Evolutionary conservation across 1,140 invertebrate genomes (phyloP), one percentile per base, ranked within the genome.

Genomic region (Dreissena polymorpha): DNA sequence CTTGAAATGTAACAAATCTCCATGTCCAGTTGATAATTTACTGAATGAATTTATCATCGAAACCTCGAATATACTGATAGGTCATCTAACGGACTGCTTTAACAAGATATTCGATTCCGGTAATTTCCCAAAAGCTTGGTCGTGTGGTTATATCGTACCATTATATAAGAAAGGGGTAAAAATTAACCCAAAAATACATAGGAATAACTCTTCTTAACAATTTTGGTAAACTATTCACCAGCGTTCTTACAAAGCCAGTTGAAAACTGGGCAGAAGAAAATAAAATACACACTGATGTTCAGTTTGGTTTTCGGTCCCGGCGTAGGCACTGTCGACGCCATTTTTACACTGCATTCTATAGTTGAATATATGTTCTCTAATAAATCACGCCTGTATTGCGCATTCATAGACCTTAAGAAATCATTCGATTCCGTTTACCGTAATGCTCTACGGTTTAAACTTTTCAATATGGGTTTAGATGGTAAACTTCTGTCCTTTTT

Each of bases 221-320:
- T 68, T 68, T 68, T 68, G 65, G 65, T 25, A 68, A 68, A 68
- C 29, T 68, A 68, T 68, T 68, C 21, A 68, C 65, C 14, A n/a
- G 23, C 23, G 65, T 68, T 10, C 29, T 68, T 5, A 68, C 65
- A 68, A 68, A 68, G 29, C 65, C 0, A 29, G 65, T 68, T 68
- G 65, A 68, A 68, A 68, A 68, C 29, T 68, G 65, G 65, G 65
- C 23, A 2, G 13, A 68, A 27, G 65, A 25, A 27, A 68, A 68
- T 68, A 68, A 68, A 27, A 68, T 21, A 68, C 65, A 68, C 14
- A n/a, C 65, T 68, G 65, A 68, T 39, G 39, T 8, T 5, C 65
- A 68, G 23, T 68, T 68, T 10, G 13, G 23, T 68, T 68, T 68
- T 25, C 65, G 65, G 14, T n/a, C 29, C 65, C 23, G 65, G 39